Conservation (phyloP, 2,797 vertebrate genomes). For the Harpagifer antarcticus region DNA sequence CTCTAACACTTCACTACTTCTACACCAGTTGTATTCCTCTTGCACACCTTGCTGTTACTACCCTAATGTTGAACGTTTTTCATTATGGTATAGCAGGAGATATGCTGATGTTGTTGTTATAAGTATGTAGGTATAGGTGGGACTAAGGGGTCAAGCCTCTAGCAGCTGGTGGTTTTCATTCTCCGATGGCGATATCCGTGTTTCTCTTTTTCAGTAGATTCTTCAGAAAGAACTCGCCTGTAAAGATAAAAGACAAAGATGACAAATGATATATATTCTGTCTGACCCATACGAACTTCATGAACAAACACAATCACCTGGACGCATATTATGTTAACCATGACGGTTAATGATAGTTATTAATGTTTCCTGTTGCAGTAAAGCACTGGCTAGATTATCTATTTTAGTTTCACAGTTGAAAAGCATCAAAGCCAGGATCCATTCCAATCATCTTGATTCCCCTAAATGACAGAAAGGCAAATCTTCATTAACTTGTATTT, state of each 20-base stretch:
- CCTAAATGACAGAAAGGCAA: background rate
- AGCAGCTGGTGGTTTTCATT: conserved; percentile 57
- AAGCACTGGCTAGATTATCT: background rate
- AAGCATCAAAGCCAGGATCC: background rate
- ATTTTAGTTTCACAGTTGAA: background rate
- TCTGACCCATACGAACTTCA: background rate
- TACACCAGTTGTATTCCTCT: background rate
- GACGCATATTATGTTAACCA: background rate
- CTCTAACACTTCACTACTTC: background rate
- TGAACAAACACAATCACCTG: background rate
- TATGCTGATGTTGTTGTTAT: background rate
- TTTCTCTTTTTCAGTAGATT: conserved; percentile 92
- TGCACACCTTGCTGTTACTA: background rate
- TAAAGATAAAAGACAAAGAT: background rate
- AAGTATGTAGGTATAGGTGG: background rate
- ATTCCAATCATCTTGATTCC: background rate
- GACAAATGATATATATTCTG: background rate
- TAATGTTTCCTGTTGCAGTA: background rate
- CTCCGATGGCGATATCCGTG: conserved; percentile 70
- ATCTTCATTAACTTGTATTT: background rate
- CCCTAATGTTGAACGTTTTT: background rate
- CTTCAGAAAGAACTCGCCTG: conserved; percentile 99
- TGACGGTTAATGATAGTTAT: background rate
- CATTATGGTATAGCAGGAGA: background rate
- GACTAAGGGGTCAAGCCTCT: background rate